These are phyloP conservation scores for Falco berigora DNA, from an alignment of 2,797 vertebrate species.

Conservation along the genomic window DNA sequence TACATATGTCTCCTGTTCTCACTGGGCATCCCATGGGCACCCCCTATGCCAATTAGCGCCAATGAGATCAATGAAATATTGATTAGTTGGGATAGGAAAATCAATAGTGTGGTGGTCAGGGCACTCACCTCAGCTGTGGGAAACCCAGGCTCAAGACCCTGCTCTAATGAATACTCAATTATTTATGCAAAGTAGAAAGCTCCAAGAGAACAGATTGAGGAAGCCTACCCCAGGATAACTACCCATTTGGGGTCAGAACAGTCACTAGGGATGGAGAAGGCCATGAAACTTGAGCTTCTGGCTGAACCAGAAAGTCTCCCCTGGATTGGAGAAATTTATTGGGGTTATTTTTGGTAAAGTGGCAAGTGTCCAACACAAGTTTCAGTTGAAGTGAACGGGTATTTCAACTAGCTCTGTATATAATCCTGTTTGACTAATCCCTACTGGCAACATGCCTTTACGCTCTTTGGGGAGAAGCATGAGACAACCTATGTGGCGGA, in stretches of 20 bases:
- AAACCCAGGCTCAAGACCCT: constrained; percentile 33
- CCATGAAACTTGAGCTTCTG: background rate
- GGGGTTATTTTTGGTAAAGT: background rate
- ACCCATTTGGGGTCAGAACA: background rate
- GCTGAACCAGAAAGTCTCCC: background rate
- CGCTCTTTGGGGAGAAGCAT: background rate
- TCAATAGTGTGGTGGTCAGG: constrained; percentile 45
- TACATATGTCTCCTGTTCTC: background rate
- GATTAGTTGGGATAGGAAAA: background rate
- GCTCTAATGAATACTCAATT: constrained; percentile 58
- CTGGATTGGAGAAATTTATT: background rate
- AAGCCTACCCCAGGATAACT: background rate
- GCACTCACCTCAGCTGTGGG: constrained; percentile 51
- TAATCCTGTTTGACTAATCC: background rate
- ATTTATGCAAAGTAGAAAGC: constrained; percentile 60
- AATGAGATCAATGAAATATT: constrained; percentile 32
- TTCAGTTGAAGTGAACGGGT: background rate
- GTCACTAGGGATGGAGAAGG: background rate
- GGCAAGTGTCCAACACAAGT: background rate
- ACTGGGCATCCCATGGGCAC: background rate
- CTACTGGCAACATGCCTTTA: rapidly evolving
- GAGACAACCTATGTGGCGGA: rapidly evolving
- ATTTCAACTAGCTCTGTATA: background rate
- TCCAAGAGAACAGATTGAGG: constrained; percentile 21
- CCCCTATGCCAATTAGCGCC: constrained; percentile 24